These are phyloP conservation scores for Teleogryllus oceanicus DNA, from an alignment of 2,888 invertebrate genomes.

Conservation along the genomic window DNA sequence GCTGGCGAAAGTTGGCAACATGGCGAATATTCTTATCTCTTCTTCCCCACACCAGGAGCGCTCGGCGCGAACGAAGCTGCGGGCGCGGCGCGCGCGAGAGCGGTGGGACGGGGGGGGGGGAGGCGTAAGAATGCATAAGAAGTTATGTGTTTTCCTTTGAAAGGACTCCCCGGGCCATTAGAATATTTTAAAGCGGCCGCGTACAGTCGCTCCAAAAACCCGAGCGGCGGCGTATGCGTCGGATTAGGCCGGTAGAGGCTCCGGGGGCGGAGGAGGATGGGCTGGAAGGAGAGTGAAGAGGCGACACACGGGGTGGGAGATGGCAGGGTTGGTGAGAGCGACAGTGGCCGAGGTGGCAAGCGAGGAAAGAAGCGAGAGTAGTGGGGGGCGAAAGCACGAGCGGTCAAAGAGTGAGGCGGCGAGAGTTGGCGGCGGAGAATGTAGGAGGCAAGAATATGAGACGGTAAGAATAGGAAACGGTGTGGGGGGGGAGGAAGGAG, in stretches of 20 bases:
- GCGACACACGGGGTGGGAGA: no score
- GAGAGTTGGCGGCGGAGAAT: no score
- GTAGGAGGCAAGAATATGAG: no score
- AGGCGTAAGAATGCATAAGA: neutral
- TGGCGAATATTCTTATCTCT: slow-evolving; percentile 5
- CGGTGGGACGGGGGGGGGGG: neutral
- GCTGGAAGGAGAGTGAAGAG: no score
- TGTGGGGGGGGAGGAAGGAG: no score
- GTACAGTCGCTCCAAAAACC: neutral
- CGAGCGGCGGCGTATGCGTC: neutral
- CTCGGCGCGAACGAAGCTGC: neutral
- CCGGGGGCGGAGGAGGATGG: neutral
- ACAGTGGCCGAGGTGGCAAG: no score
- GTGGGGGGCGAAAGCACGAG: no score
- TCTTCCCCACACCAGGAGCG: neutral
- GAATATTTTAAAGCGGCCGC: neutral
- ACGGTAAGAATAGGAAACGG: no score
- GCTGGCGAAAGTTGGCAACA: neutral
- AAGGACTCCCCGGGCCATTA: neutral
- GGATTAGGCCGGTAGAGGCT: neutral
- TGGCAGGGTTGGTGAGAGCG: no score
- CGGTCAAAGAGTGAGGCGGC: no score
- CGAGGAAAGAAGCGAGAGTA: no score
- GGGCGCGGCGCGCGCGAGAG: neutral
- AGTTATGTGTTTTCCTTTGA: slow-evolving; percentile 10